Conservation (phyloP, 1,140 invertebrate genomes). For the Teleopsis dalmanni region DNA sequence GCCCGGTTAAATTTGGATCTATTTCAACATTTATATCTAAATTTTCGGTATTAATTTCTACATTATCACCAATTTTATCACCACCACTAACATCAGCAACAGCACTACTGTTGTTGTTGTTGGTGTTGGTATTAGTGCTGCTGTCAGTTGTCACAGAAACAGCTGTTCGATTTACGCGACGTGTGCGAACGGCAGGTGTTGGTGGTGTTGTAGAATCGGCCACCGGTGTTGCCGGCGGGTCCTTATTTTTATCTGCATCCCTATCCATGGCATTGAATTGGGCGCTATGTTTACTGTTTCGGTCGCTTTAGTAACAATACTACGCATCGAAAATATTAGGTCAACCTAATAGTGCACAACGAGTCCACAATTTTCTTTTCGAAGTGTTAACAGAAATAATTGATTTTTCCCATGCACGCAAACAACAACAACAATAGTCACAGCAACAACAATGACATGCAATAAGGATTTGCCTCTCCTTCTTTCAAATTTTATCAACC, state of each 20-base stretch:
- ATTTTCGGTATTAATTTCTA: too few relatives aligned
- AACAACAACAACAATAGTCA: too few relatives aligned
- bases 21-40: too few relatives aligned
- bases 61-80: too few relatives aligned
- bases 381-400: too few relatives aligned
- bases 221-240: conserved; percentile 29
- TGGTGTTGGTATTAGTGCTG: conserved; percentile 18
- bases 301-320: neutral
- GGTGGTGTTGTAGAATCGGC: conserved; percentile 23
- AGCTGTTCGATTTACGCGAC: conserved; percentile 18
- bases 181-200: conserved; percentile 36
- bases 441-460: too few relatives aligned
- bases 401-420: too few relatives aligned
- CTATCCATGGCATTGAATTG: conserved; percentile 42
- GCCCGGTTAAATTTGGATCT: too few relatives aligned
- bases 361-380: too few relatives aligned
- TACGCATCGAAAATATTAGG: neutral
- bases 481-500: too few relatives aligned
- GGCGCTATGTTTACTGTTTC: conserved; percentile 1
- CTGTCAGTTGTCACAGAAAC: conserved; percentile 5
- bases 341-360: too few relatives aligned
- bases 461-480: too few relatives aligned
- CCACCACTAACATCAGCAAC: conserved; percentile 12
- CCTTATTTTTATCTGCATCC: conserved; percentile 27
- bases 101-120: conserved; percentile 3